These are phyloP conservation scores for Callimorpha dominula DNA, from an alignment of 2,888 invertebrate genomes.

Conservation along the genomic window DNA sequence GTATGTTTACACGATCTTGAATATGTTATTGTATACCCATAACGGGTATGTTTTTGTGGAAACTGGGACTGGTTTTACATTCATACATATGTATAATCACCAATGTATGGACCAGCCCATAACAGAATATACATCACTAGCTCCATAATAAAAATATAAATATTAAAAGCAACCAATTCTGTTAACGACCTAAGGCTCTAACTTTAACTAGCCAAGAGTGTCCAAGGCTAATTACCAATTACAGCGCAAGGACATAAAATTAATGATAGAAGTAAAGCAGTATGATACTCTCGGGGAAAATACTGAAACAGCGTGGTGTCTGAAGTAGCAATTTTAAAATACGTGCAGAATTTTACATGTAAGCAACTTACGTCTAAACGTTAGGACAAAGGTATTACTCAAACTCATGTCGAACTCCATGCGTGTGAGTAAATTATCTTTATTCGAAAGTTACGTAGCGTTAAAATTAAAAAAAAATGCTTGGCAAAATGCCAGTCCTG, in stretches of 20 bases:
- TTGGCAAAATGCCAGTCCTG: no score
- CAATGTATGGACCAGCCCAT: background rate
- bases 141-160: background rate
- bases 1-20: no score
- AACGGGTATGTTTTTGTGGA: no score
- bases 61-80: background rate
- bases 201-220: constrained; percentile 23
- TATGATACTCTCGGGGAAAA: constrained; percentile 26
- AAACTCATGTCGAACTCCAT: background rate
- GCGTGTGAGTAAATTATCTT: background rate
- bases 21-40: no score
- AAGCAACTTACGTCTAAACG: background rate
- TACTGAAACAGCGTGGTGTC: constrained; percentile 12
- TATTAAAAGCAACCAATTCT: constrained; percentile 4
- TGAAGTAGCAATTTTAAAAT: background rate
- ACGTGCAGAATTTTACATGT: background rate
- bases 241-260: constrained; percentile 32
- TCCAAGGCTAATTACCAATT: constrained; percentile 40
- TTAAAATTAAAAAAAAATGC: background rate
- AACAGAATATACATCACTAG: background rate
- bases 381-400: background rate
- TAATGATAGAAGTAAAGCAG: constrained; percentile 31
- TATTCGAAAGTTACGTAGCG: background rate
- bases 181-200: constrained; percentile 22
- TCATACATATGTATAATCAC: background rate